These are phyloP conservation scores for Tupaia tana DNA, from an alignment of 2,113 vertebrate genomes.

Conservation along the genomic window DNA sequence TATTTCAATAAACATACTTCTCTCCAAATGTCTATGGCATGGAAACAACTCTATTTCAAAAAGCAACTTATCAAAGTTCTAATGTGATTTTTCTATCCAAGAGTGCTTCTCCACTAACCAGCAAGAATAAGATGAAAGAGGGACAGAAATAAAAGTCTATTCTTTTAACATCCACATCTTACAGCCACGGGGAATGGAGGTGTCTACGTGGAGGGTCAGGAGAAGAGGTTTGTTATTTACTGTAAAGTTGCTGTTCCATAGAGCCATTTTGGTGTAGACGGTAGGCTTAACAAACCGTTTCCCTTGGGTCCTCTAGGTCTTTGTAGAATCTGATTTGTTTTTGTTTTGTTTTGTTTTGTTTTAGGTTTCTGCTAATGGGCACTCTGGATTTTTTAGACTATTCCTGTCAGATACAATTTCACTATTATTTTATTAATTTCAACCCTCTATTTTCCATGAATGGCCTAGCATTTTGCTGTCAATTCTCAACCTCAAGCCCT, in stretches of 20 bases:
- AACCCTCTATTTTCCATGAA: background rate
- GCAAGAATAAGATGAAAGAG: conserved; percentile 6
- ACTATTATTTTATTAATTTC: background rate
- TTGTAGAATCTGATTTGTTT: no score
- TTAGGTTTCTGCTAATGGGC: no score
- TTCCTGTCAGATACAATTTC: background rate
- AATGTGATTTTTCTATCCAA: conserved; percentile 27
- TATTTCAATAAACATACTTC: conserved; percentile 69
- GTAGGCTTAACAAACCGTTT: no score
- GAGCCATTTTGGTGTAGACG: background rate
- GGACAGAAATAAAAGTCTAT: background rate
- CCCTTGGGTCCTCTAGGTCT: no score
- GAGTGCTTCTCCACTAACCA: conserved; percentile 27
- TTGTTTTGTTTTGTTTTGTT: no score
- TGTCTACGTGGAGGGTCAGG: rapidly evolving
- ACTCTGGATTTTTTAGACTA: background rate
- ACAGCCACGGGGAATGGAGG: background rate
- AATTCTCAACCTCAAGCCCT: background rate
- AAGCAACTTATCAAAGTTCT: conserved; percentile 51
- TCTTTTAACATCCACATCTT: background rate
- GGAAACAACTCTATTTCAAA: conserved; percentile 61
- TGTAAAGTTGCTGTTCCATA: rapidly evolving
- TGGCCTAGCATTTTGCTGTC: background rate
- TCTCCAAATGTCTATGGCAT: conserved; percentile 57
- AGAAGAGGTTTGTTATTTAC: background rate